A percentile compares a stretch with the other conserved stretches of the same genome.
Evolutionary conservation across 1,140 invertebrate genomes (phyloP).

Genomic region (Temnothorax longispinosus): DNA sequence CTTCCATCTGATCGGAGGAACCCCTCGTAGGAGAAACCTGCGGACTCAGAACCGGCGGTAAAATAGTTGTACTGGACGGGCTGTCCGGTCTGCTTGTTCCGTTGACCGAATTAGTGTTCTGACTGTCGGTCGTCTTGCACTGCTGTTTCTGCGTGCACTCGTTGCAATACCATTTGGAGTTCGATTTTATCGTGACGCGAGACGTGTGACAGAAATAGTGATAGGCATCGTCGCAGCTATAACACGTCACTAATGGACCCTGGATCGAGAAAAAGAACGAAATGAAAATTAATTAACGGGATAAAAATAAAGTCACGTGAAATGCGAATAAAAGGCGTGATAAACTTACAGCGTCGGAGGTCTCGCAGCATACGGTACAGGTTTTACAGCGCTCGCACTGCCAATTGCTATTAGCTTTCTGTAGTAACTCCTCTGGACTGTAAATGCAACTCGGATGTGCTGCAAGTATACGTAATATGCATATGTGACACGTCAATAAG

Average conservation of each 20-base stretch:
- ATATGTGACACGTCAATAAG: neutral
- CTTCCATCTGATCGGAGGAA: conserved; percentile 79
- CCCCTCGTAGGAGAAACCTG: conserved; percentile 81
- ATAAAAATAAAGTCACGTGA: neutral
- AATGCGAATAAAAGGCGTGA: neutral
- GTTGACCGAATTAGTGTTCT: conserved; percentile 59
- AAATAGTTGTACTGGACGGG: conserved; percentile 74
- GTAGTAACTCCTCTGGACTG: conserved; percentile 87
- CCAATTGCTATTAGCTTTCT: conserved; percentile 89
- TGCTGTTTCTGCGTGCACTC: conserved; percentile 79
- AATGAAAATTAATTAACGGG: neutral
- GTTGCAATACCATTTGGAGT: conserved; percentile 81
- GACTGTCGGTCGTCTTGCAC: conserved; percentile 61
- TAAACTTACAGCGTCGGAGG: conserved; percentile 89
- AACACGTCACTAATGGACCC: conserved; percentile 90
- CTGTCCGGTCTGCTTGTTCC: conserved; percentile 77
- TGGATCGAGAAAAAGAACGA: conserved; percentile 55
- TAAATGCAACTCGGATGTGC: conserved; percentile 90
- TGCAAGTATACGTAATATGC: conserved; percentile 76
- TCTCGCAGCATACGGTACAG: conserved; percentile 90
- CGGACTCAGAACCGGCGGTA: conserved; percentile 82
- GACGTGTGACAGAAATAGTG: conserved; percentile 91
- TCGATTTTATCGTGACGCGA: conserved; percentile 83
- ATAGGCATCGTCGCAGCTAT: conserved; percentile 93
- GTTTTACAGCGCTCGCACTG: conserved; percentile 91